Evolutionary conservation across 2,888 invertebrate species (phyloP), one percentile per base, ranked within the genome.

Genomic region (Lithosia quadra): DNA sequence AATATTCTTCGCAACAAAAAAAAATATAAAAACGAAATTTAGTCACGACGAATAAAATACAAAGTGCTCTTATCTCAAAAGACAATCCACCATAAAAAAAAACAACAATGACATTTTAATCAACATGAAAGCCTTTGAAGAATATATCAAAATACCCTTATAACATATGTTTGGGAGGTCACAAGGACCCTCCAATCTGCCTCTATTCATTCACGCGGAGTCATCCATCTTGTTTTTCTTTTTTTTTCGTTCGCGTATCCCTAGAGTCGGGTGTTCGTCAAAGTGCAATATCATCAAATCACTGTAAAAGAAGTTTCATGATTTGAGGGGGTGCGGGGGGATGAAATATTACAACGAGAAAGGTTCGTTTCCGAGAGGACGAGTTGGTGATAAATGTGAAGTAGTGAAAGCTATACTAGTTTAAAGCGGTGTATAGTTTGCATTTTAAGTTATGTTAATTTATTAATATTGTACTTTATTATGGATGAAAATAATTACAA

Each of bases 221-320:
- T 87, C 91, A 92, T 92, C 88, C 87, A 90, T 91, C 91, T 91
- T 91, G 90, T 90, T 90, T 90, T 87, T 86, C 83, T 87, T 90
- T 89, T 90, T 88, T 86, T 85, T 83, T 73, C 66, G 65, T 72
- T 80, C 83, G 78, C 82, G 75, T 78, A 78, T 81, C 81, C 86
- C 83, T 80, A 79, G 84, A 84, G 82, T 83, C 79, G 81, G 78
- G 83, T 87, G 88, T 90, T 89, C 91, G 89, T 90, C 90, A 93
- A 95, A 93, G 91, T 94, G 95, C 95, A 95, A 91, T 91, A 93
- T 95, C 94, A 95, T 94, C 93, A 93, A 94, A 95, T 94, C 94
- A 93, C 91, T 92, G 93, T 90, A 89, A 92, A 93, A 92, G 93
- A 93, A 94, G 91, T 92, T 91, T 88, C 91, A 90, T 92, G 94